phyloP scores from a whole-genome alignment of 2,113 vertebrate species.

The Burhinus oedicnemus region DNA sequence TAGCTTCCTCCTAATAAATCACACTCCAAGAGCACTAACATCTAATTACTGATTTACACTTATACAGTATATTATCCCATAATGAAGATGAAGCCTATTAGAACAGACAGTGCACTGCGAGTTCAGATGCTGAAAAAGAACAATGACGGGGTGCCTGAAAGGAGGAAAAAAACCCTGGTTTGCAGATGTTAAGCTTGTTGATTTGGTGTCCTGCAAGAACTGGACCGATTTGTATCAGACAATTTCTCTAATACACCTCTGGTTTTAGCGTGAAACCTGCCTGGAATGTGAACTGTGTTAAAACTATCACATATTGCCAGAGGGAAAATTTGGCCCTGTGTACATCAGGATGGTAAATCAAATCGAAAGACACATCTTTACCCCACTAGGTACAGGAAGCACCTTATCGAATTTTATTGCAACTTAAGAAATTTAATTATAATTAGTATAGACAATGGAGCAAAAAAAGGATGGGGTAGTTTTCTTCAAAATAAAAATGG shows the following conservation, averaged over 20 bases:
- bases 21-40: conserved; percentile 16
- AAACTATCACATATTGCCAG: background rate
- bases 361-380: background rate
- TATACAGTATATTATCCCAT: conserved; percentile 24
- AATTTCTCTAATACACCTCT: background rate
- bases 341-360: background rate
- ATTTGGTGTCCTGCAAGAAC: background rate
- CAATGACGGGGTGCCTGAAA: background rate
- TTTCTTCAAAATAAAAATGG: background rate
- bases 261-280: background rate
- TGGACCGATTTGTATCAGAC: background rate
- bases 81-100: conserved; percentile 57
- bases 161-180: background rate
- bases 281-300: background rate
- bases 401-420: background rate
- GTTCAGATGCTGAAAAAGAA: conserved; percentile 38
- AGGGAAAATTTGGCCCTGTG: background rate
- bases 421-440: background rate
- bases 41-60: conserved; percentile 53
- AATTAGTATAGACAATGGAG: background rate
- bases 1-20: conserved; percentile 51
- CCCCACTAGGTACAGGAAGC: background rate
- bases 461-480: background rate
- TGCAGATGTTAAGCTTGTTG: background rate
- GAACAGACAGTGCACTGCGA: conserved; percentile 27